Conservation (phyloP, 1,140 invertebrate genomes). For the Charaxes varanes region DNA sequence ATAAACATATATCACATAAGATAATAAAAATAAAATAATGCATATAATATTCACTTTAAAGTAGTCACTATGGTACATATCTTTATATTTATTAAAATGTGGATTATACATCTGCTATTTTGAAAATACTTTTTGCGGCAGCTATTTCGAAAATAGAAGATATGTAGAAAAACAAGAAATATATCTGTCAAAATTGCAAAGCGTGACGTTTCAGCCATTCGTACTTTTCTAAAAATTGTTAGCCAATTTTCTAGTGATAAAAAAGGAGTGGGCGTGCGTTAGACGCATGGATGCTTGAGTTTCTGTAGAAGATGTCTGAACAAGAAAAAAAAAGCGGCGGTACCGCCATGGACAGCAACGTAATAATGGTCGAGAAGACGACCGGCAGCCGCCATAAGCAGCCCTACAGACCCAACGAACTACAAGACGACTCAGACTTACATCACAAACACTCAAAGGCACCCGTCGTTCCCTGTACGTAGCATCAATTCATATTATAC, state of each 20-base stretch:
- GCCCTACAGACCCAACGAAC: conserved; percentile 30
- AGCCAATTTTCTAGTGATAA: conserved; percentile 35
- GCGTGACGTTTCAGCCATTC: conserved; percentile 55
- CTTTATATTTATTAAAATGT: too few species aligned
- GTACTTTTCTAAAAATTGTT: conserved; percentile 46
- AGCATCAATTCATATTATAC: neutral
- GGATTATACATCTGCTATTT: conserved; percentile 13
- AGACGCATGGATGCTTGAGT: conserved; percentile 50
- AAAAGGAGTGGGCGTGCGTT: conserved; percentile 29
- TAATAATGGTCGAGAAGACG: conserved; percentile 39
- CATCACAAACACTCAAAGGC: conserved; percentile 40
- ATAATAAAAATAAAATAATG: too few species aligned
- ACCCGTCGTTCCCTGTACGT: conserved; percentile 43
- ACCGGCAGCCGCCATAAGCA: conserved; percentile 31
- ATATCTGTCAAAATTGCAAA: conserved; percentile 58
- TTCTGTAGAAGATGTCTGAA: conserved; percentile 47
- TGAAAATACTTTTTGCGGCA: conserved; percentile 1
- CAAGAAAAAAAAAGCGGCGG: conserved; percentile 41
- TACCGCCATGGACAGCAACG: conserved; percentile 15
- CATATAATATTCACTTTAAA: too few species aligned
- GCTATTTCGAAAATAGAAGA: conserved; percentile 55
- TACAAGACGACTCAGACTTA: conserved; percentile 33
- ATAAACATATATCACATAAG: too few species aligned
- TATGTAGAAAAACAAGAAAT: conserved; percentile 45
- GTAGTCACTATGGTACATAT: too few species aligned